Base-by-base conservation (phyloP, 1,140 invertebrate species). In the Cydia splendana region DNA sequence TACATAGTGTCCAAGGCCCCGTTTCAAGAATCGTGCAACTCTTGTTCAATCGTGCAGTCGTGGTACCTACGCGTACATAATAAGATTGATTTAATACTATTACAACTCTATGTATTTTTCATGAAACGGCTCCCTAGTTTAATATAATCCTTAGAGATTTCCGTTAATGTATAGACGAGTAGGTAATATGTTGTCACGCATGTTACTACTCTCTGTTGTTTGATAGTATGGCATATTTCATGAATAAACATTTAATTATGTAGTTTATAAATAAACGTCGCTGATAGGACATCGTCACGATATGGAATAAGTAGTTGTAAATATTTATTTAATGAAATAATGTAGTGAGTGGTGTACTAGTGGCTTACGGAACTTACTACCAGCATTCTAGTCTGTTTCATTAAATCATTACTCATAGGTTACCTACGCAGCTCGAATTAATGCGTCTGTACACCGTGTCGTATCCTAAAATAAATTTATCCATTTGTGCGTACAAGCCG, bases 241-340 rank as follows among this genome's bases (percentile, higher is more conserved):
- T 24, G 20, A 62, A 18, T 62, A 62, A 62, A 24, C 6, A 62
- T 10, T 18, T 62, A 62, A 62, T 62, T 62, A 62, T 24, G 57
- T 62, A 62, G 57, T 24, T 62, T 24, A 62, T 62, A 62, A 62
- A 71, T 71, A 42, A 18, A 7, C 15, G 67, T 71, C 6, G 34
- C 38, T 71, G 67, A 38, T 71, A 30, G 42, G 34, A 71, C 42
- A 71, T 42, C 30, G 13, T 42, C n/a, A 34, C 9, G 38, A 38
- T 71, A 18, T 71, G 57, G 20, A 62, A 62, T 62, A 62, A 62
- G 34, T 71, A 71, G 34, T 18, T 71, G 38, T 71, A 71, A 71
- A 71, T 71, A 71, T 38, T 71, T 71, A 71, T 71, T 71, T 71
- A 71, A 38, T 45, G 30, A 42, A 71, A 71, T 71, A 71, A 38